Evolutionary conservation across 2,113 vertebrate genomes (phyloP).

Genomic region (Neogobius melanostomus): DNA sequence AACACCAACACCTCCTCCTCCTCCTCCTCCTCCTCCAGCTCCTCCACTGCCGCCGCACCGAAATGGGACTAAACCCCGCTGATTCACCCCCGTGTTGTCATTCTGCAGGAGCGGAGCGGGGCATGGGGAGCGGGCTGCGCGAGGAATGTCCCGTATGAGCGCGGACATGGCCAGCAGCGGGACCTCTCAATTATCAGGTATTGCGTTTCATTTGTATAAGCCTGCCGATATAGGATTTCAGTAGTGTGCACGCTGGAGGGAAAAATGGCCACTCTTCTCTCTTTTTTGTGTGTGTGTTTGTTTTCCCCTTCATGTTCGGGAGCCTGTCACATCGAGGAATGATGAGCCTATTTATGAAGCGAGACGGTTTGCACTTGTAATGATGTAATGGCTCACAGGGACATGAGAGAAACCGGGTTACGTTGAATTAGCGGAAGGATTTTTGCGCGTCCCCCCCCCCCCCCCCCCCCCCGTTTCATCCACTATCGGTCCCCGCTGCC

Average conservation of each 20-base stretch:
- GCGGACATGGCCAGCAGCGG: slow-evolving; percentile 80
- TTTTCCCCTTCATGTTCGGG: too few relatives aligned
- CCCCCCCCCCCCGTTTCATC: background rate
- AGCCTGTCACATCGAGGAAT: background rate
- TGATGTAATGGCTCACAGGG: slow-evolving; percentile 57
- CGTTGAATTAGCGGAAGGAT: too few relatives aligned
- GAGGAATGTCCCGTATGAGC: slow-evolving; percentile 87
- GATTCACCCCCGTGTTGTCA: slow-evolving; percentile 47
- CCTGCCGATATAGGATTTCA: too few relatives aligned
- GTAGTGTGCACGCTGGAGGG: too few relatives aligned
- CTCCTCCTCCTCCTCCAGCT: too few relatives aligned
- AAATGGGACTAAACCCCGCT: slow-evolving; percentile 78
- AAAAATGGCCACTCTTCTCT: too few relatives aligned
- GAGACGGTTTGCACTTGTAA: slow-evolving; percentile 37
- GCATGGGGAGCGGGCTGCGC: slow-evolving; percentile 84
- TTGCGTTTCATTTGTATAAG: slow-evolving; percentile 54
- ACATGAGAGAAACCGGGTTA: background rate
- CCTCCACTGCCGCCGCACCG: too few relatives aligned
- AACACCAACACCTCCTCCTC: slow-evolving; percentile 60
- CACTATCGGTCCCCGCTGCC: slow-evolving; percentile 59
- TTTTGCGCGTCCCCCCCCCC: too few relatives aligned
- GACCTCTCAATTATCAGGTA: slow-evolving; percentile 84
- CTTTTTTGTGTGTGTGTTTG: background rate
- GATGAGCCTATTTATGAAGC: slow-evolving; percentile 61
- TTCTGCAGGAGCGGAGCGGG: slow-evolving; percentile 79